phyloP scores from a whole-genome alignment of 2,113 vertebrate genomes.

The Rhineura floridana region DNA sequence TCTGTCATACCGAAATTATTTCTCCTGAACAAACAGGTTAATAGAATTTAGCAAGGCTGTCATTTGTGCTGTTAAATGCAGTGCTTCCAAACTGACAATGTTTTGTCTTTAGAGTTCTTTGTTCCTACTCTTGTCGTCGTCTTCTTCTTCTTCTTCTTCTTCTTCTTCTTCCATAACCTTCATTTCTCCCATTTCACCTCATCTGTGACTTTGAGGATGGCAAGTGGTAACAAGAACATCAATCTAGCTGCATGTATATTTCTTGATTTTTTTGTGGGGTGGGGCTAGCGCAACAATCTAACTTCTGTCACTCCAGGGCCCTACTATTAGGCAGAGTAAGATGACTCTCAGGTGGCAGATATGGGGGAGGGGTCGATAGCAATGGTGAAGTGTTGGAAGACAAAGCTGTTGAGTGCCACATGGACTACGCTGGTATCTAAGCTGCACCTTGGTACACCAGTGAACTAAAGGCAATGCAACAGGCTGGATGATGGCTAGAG shows the following conservation, averaged over 20 bases:
- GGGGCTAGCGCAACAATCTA: not conserved
- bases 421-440: too few species aligned
- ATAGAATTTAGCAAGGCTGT: constrained; percentile 25
- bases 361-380: too few species aligned
- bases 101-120: constrained; percentile 26
- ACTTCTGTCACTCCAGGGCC: not conserved
- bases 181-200: not conserved
- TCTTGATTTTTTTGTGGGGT: not conserved
- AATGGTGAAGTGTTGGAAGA: too few species aligned
- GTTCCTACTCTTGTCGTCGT: not conserved
- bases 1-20: constrained; percentile 32
- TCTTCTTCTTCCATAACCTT: not conserved
- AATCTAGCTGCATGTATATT: not conserved
- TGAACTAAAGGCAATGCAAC: too few species aligned
- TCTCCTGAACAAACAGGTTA: constrained; percentile 30
- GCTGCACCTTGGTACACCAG: too few species aligned
- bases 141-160: too few species aligned
- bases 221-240: not conserved
- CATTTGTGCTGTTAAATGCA: not conserved
- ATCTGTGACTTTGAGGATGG: not conserved
- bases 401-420: too few species aligned
- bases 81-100: constrained; percentile 10
- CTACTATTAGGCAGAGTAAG: too few species aligned
- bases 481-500: too few species aligned
- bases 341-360: too few species aligned